Evolutionary conservation across 92 coral and sea anemone species (phyloP), one percentile per base, ranked within the genome.

Genomic region (Micromussa lordhowensis): DNA sequence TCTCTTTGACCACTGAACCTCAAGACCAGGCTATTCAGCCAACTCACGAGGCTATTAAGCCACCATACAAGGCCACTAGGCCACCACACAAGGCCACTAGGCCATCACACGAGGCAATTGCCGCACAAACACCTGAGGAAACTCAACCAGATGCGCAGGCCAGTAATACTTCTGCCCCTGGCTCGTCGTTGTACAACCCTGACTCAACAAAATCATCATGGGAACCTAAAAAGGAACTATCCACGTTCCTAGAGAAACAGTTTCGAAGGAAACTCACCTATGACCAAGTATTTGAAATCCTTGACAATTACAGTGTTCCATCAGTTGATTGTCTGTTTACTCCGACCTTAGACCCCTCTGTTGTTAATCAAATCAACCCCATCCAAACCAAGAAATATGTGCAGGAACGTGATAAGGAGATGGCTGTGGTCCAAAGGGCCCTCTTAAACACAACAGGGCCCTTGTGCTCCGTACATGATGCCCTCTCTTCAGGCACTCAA

Each of bases 231-330:
- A 59, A 79, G 71, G 28, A 57, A 3, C 19, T 79, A 6, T 58
- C 48, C 10, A 4, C 83, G 35, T 86, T 90, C 58, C 44, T 91
- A 22, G 94, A 87, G 69, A 91, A 87, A 76, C 80, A 90, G 71
- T 86, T 91, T 70, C 80, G 88, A 0, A 68, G 87, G 68, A 90
- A 80, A 66, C 34, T 90, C 64, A 55, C 76, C 11, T 72, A 70
- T 63, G 91, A 91, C n/a, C 91, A 91, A 68, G 88, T 91, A 12
- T 75, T 81, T 57, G 81, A 91, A 77, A 91, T 91, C n/a, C 93
- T 91, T 21, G 85, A 81, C 57, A 49, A 51, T 49, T 83, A 83
- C 68, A 84, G 82, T 71, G 75, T 81, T 26, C 84, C 94, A 21
- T 48, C 88, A 29, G 93, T 86, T 9, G 93, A 90, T 29, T 88